Evolutionary conservation across 2,113 vertebrate species (phyloP).

Genomic region (Pseudois nayaur): DNA sequence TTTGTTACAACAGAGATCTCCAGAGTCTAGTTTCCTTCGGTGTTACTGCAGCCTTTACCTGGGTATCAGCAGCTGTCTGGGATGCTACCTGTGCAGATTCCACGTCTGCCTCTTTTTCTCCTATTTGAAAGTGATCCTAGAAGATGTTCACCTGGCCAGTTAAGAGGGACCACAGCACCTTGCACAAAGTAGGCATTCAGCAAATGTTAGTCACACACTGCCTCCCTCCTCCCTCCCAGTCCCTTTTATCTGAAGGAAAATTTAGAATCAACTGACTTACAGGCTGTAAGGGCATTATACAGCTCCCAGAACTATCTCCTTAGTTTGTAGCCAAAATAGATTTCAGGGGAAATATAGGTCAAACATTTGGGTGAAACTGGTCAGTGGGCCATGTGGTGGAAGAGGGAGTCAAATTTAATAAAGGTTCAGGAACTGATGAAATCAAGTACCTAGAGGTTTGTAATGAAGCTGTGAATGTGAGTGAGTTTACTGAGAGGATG

Average conservation of each 20-base stretch:
- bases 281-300: background rate
- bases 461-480: background rate
- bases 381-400: background rate
- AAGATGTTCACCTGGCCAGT: background rate
- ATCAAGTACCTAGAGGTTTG: background rate
- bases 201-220: background rate
- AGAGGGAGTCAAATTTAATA: background rate
- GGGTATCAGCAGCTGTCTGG: background rate
- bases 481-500: background rate
- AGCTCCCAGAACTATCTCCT: background rate
- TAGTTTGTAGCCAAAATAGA: background rate
- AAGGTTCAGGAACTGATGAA: background rate
- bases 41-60: background rate
- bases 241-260: background rate
- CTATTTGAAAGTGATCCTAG: background rate
- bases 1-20: background rate
- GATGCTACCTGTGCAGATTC: background rate
- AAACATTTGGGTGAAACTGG: background rate
- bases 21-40: background rate
- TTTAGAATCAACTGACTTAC: background rate
- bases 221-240: background rate
- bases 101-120: background rate
- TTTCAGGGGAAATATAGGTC: background rate
- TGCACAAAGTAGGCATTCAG: background rate
- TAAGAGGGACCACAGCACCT: background rate